Evolutionary conservation across 1,140 invertebrate species (phyloP).

Genomic region (Drosophila mayri): DNA sequence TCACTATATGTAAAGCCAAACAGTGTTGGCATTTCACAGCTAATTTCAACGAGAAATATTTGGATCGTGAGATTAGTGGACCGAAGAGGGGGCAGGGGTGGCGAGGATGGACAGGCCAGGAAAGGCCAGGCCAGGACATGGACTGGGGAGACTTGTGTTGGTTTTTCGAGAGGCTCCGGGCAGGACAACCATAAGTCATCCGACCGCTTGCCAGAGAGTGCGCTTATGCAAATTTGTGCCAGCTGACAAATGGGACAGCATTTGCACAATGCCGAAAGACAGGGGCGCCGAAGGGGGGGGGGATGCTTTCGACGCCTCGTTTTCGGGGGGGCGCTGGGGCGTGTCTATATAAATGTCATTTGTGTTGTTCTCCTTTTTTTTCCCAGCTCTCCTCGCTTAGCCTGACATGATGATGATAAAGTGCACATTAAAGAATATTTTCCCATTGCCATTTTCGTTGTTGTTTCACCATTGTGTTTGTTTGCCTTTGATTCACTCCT

Average conservation of each 20-base stretch:
- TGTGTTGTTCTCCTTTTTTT: slow-evolving; percentile 45
- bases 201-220: slow-evolving; percentile 71
- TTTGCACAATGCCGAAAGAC: slow-evolving; percentile 71
- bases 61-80: slow-evolving; percentile 76
- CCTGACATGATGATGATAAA: slow-evolving; percentile 80
- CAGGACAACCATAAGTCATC: slow-evolving; percentile 76
- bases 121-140: too few relatives aligned
- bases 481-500: slow-evolving; percentile 24
- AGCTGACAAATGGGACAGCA: slow-evolving; percentile 81
- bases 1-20: neutral
- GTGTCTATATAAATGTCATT: slow-evolving; percentile 82
- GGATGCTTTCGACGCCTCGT: neutral
- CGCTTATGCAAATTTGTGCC: slow-evolving; percentile 81
- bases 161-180: slow-evolving; percentile 8
- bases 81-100: slow-evolving; percentile 1
- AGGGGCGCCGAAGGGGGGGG: neutral
- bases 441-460: slow-evolving; percentile 59
- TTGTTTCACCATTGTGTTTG: slow-evolving; percentile 33
- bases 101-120: neutral
- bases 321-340: slow-evolving; percentile 51
- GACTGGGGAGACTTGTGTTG: neutral
- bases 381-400: slow-evolving; percentile 49
- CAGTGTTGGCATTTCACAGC: slow-evolving; percentile 70
- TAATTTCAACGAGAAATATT: slow-evolving; percentile 78
- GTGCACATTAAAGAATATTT: slow-evolving; percentile 80